Evolutionary conservation across 2,113 vertebrate species (phyloP), one percentile per base, ranked within the genome.

Genomic region (Raja brachyura): DNA sequence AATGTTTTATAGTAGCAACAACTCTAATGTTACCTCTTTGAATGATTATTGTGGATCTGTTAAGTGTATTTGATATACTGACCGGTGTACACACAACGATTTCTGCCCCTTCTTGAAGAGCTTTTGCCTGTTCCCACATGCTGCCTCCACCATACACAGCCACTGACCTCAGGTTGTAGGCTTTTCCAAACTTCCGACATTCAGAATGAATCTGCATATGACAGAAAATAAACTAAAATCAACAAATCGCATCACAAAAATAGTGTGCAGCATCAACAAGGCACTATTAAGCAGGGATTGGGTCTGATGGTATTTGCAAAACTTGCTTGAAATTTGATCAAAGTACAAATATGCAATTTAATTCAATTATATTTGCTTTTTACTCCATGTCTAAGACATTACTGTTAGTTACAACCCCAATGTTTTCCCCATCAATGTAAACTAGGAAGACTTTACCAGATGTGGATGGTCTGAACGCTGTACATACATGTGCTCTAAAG

Each of bases 61-160:
- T 68, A 0, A 54, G 39, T 22, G 7, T 48, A 73, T 48, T 73
- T 74, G 33, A 48, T 79, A 48, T 93, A 96, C 97, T 98, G 94
- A 99, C 98, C 93, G 99, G 99, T n/a, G 99, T 99, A 96, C 99
- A 99, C 77, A 99, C 99, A 48, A 99, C 98, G 10, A 99, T 99
- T 95, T 99, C 99, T n/a, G 98, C 98, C 22, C 99, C 99, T 93
- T 99, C 99, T 95, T 99, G 99, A 93, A 99, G 96, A 90, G 98
- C 98, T 93, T 99, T 99, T 95, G 99, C 98, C 94, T 99, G 99
- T 94, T 99, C 99, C 99, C 99, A 99, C 99, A 99, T 99, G 96
- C 98, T 99, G 88, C 99, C 99, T 93, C 99, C 99, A 95, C 99
- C 99, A 9, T 99, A 99, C 10, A 99, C 99, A 0, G 99, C 98